A percentile compares a stretch with the other conserved stretches of the same genome.
Evolutionary conservation across 2,797 vertebrate genomes (phyloP).

Genomic region (Microctenopoma stevenorrisi): DNA sequence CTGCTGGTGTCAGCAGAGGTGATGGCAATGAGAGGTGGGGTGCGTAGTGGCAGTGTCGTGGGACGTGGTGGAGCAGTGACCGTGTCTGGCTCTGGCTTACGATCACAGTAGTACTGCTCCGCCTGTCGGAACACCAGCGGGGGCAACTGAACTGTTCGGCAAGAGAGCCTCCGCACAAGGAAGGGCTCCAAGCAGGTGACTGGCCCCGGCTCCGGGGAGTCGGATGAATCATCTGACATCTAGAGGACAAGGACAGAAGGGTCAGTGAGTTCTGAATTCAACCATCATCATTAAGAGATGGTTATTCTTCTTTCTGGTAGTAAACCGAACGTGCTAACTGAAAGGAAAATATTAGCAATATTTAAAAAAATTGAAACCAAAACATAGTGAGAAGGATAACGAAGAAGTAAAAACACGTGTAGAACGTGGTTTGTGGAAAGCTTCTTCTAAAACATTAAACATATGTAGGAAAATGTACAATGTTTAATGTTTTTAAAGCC

Average conservation of each 20-base stretch:
- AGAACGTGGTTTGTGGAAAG: no score
- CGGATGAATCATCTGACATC: conserved; percentile 88
- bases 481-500: no score
- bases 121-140: conserved; percentile 93
- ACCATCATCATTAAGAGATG: no score
- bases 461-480: no score
- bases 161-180: conserved; percentile 89
- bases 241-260: conserved; percentile 51
- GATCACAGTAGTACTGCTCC: conserved; percentile 91
- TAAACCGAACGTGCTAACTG: no score
- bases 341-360: no score
- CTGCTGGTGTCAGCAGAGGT: conserved; percentile 92
- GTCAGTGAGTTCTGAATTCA: no score
- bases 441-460: no score
- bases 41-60: conserved; percentile 89
- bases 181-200: conserved; percentile 89
- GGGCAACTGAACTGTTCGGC: conserved; percentile 91
- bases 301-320: no score
- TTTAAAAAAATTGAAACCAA: no score
- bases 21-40: conserved; percentile 93
- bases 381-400: no score
- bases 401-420: no score
- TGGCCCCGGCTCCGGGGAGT: conserved; percentile 84
- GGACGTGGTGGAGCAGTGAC: conserved; percentile 87
- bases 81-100: conserved; percentile 84